Percentiles rank a stretch among this genome's conserved stretches.
Conservation (phyloP, 2,888 invertebrate species). For the Ectemnius continuus region DNA sequence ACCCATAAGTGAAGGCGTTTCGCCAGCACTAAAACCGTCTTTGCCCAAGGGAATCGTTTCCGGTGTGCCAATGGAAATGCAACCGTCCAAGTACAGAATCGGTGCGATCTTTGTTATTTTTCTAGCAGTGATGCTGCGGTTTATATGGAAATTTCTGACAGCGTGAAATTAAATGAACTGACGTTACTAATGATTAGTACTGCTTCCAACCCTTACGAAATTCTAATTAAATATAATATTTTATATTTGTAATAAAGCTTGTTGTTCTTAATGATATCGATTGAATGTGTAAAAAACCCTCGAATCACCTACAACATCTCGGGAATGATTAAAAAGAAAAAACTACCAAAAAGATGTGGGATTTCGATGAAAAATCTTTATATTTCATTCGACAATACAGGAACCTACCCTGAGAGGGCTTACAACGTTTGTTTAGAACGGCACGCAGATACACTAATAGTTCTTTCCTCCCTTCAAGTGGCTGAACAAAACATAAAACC, state of each 20-base stretch:
- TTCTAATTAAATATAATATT: conserved; percentile 29
- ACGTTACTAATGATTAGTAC: conserved; percentile 5
- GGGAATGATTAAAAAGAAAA: neutral
- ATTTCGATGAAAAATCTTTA: conserved; percentile 25
- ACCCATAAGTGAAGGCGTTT: conserved; percentile 79
- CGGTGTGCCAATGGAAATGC: conserved; percentile 74
- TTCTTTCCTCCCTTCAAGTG: conserved; percentile 23
- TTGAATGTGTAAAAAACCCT: too few relatives aligned
- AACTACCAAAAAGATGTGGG: neutral
- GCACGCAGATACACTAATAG: conserved; percentile 42
- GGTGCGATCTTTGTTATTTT: conserved; percentile 71
- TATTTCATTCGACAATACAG: conserved; percentile 59
- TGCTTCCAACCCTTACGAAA: neutral
- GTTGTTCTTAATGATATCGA: neutral
- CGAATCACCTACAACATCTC: too few relatives aligned
- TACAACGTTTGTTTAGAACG: conserved; percentile 58
- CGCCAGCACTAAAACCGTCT: conserved; percentile 80
- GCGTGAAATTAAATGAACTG: conserved; percentile 21
- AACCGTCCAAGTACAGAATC: conserved; percentile 63
- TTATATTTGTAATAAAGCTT: conserved; percentile 18
- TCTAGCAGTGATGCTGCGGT: conserved; percentile 67
- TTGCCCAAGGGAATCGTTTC: conserved; percentile 81
- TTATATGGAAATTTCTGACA: conserved; percentile 73
- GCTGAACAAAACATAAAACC: conserved; percentile 38
- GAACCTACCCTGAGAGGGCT: conserved; percentile 61